Evolutionary conservation across 2,113 vertebrate species (phyloP), one percentile per base, ranked within the genome.

Genomic region (Gymnocephalus cernua): DNA sequence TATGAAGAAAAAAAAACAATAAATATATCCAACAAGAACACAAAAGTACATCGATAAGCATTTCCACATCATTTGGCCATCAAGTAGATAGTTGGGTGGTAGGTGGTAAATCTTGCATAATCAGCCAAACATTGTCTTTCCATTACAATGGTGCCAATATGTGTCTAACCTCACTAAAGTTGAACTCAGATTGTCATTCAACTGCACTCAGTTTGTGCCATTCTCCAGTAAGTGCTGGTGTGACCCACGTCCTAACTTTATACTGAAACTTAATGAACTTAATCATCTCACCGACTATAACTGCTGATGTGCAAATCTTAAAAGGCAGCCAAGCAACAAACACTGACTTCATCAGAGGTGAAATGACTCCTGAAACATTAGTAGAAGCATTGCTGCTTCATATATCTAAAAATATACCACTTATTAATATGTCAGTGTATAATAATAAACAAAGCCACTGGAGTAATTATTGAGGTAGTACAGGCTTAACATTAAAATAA

Each of bases 401-500:
- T 63, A 18, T 15, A 50, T 78, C 74, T 89, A 86, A 80, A 86
- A 82, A 84, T 87, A 86, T 23, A 75, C 7, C 25, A 21, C 44
- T 68, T 66, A 63, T 79, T 59, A 65, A 72, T 68, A 27, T 58
- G 69, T 87, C 41, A 59, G 66, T 44, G 76, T 66, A 21, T 74
- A 63, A 57, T 32, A 75, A 63, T 66, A 29, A 61, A 79, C 72
- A 87, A 74, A 80, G 47, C 63, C 70, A 59, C 56, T 64, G 41
- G 0, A 59, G 53, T 57, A 47, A 77, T 79, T 68, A 81, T 50
- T 63, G 72, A 51, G 18, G 64, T 58, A 27, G 4, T n/a, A 38
- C 11, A 50, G n/a, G 69, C 77, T 88, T 77, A 82, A 29, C 74
- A 81, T 85, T 84, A 86, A 84, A 86, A 84, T 82, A 80, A 78